A percentile compares a stretch with the other conserved stretches of the same genome.
Evolutionary conservation across 2,797 vertebrate genomes (phyloP).

Genomic region (Alauda arvensis): DNA sequence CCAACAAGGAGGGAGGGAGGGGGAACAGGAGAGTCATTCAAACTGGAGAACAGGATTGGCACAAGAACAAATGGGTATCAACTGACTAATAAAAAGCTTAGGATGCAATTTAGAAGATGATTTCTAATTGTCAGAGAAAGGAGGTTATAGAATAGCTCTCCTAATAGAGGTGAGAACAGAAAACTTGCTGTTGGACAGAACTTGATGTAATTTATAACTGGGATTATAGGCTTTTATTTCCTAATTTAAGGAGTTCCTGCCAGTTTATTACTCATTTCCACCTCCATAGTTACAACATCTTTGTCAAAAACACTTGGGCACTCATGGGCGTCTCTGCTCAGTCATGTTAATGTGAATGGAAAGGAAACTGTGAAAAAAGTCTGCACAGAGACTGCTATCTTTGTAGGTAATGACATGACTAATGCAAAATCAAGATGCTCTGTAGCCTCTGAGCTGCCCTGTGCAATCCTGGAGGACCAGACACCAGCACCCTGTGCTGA

Average conservation of each 20-base stretch:
- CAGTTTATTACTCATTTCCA: neutral
- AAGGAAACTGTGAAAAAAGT: neutral
- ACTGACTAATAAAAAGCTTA: neutral
- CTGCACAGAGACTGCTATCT: neutral
- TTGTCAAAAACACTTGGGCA: neutral
- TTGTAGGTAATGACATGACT: neutral
- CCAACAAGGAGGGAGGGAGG: neutral
- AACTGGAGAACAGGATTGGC: neutral
- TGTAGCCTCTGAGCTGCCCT: neutral
- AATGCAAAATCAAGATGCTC: neutral
- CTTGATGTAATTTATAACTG: neutral
- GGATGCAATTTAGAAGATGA: neutral
- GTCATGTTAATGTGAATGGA: neutral
- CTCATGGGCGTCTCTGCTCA: neutral
- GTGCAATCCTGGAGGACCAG: neutral
- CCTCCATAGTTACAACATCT: neutral
- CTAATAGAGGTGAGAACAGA: neutral
- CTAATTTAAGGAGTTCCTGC: neutral
- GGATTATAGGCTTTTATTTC: neutral
- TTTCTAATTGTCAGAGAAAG: neutral
- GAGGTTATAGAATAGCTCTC: neutral
- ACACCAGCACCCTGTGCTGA: accelerated
- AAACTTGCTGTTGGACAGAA: neutral
- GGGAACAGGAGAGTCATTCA: neutral
- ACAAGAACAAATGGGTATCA: neutral